Conservation (phyloP, 2,113 vertebrate genomes). For the Tenebrosternarchus preto region DNA sequence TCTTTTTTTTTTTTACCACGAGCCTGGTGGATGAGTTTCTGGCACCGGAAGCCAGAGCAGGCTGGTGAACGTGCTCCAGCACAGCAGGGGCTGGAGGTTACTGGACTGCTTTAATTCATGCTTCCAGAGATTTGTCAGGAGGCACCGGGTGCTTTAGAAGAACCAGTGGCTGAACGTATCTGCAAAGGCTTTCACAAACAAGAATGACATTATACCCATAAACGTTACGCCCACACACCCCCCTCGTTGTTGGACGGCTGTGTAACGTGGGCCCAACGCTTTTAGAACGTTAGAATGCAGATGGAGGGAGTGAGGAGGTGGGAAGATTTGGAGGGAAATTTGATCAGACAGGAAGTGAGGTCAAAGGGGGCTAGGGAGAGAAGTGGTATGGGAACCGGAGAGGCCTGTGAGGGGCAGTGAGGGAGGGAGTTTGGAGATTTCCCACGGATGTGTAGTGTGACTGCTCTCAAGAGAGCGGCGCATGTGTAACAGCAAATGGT, state of each 20-base stretch:
- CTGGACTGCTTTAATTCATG: no score
- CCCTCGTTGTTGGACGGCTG: no score
- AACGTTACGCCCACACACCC: no score
- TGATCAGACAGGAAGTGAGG: slow-evolving; percentile 19
- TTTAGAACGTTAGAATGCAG: no score
- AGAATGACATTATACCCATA: no score
- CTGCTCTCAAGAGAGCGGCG: no score
- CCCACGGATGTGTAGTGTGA: slow-evolving; percentile 36
- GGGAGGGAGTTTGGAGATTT: slow-evolving; percentile 42
- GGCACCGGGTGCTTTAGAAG: no score
- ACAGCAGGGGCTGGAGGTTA: background rate
- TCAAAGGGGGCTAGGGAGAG: background rate
- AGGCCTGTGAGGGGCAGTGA: background rate
- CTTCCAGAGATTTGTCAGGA: background rate
- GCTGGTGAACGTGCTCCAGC: background rate
- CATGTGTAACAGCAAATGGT: no score
- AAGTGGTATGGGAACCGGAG: slow-evolving; percentile 1
- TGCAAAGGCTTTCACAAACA: no score
- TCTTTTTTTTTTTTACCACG: background rate
- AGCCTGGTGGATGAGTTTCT: background rate
- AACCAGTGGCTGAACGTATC: no score
- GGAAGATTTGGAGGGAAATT: background rate
- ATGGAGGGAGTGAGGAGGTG: background rate
- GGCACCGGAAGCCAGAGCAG: no score
- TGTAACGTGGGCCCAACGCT: no score